Percentiles rank a stretch among this genome's conserved stretches.
These are phyloP conservation scores for Eubasilissa splendida DNA, from an alignment of 2,888 invertebrate species.

Conservation along the genomic window DNA sequence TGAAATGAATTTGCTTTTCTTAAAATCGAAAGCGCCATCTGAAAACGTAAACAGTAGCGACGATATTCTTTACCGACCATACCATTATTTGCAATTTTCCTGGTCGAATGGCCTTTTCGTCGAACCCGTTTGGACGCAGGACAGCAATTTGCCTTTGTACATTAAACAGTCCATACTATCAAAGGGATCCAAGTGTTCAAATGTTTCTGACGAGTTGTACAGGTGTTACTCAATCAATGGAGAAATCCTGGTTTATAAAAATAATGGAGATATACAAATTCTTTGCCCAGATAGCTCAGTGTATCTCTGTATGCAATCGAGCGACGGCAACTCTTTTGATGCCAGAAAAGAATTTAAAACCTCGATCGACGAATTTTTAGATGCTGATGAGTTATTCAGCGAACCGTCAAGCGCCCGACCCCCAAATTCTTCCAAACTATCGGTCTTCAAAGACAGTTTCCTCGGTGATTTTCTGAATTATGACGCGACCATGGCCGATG, in stretches of 20 bases:
- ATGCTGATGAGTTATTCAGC: slow-evolving; percentile 8
- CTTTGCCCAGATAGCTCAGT: slow-evolving; percentile 64
- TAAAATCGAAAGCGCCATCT: not conserved
- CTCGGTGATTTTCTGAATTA: slow-evolving; percentile 13
- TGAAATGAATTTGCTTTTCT: slow-evolving; percentile 42
- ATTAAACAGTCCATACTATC: slow-evolving; percentile 66
- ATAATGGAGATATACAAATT: slow-evolving; percentile 64
- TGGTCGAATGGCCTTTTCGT: slow-evolving; percentile 70
- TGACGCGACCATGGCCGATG: slow-evolving; percentile 57
- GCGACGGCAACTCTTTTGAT: slow-evolving; percentile 4
- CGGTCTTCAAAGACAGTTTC: not conserved
- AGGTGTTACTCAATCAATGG: slow-evolving; percentile 63
- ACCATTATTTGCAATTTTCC: slow-evolving; percentile 59
- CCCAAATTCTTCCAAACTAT: slow-evolving; percentile 58
- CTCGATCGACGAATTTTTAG: slow-evolving; percentile 7
- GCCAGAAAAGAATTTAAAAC: slow-evolving; percentile 9
- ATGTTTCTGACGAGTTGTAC: slow-evolving; percentile 62
- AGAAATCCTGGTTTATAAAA: slow-evolving; percentile 67
- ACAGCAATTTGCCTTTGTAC: slow-evolving; percentile 65
- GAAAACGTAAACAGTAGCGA: not conserved
- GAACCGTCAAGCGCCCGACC: not conserved
- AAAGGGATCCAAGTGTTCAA: slow-evolving; percentile 65
- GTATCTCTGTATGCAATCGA: slow-evolving; percentile 44
- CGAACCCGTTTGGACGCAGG: slow-evolving; percentile 65
- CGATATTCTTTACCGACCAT: slow-evolving; percentile 1